Conservation (phyloP, 1,140 invertebrate genomes). For the Bilobella aurantiaca region DNA sequence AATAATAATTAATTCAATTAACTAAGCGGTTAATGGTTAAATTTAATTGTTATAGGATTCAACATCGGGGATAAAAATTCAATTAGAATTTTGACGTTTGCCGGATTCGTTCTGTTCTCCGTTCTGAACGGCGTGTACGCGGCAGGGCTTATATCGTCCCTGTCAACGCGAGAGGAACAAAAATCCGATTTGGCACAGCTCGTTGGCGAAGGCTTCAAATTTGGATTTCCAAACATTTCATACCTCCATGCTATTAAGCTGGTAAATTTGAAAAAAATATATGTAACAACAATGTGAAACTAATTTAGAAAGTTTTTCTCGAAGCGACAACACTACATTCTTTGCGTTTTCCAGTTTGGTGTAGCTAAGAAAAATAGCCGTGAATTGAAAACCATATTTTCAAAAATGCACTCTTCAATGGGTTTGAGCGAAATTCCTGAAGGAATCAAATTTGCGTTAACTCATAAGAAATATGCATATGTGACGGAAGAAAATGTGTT, state of each 20-base stretch:
- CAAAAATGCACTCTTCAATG: neutral
- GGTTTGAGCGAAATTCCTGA: neutral
- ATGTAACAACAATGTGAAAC: neutral
- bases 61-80: neutral
- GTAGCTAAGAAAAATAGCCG: neutral
- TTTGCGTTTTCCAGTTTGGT: neutral
- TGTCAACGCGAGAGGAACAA: neutral
- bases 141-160: neutral
- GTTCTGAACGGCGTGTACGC: neutral
- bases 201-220: neutral
- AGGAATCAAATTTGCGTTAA: neutral
- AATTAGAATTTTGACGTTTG: neutral
- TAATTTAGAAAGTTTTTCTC: neutral
- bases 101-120: neutral
- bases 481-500: slow-evolving; percentile 1
- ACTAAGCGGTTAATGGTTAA: neutral
- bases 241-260: neutral
- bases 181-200: neutral
- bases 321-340: neutral
- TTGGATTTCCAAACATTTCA: slow-evolving; percentile 1
- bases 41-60: neutral
- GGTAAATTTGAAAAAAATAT: neutral
- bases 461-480: neutral
- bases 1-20: neutral
- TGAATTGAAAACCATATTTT: neutral